Percentiles rank a stretch among this genome's conserved stretches.
phyloP scores from a whole-genome alignment of 2,113 vertebrate species.

The Psophia crepitans region DNA sequence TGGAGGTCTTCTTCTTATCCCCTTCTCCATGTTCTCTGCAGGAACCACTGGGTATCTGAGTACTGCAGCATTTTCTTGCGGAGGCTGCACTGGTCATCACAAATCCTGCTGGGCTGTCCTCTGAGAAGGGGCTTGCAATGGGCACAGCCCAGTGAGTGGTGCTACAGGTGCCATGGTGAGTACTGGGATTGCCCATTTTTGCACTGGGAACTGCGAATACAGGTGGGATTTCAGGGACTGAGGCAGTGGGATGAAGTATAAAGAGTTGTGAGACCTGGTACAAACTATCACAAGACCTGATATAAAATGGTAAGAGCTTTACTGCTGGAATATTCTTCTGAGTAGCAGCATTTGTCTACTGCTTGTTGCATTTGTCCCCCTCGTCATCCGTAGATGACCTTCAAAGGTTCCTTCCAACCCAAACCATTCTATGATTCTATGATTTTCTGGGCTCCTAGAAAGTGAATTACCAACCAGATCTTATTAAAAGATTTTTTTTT shows the following conservation, averaged over 20 bases:
- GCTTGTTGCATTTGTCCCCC: not conserved
- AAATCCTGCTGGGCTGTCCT: not conserved
- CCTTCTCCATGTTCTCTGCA: not conserved
- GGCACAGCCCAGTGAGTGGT: not conserved
- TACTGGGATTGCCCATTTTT: not conserved
- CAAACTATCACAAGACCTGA: not conserved
- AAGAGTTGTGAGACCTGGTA: fast-evolving
- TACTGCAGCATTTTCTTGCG: conserved; percentile 36
- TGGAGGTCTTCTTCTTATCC: not conserved
- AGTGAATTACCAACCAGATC: not conserved
- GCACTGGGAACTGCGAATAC: not conserved
- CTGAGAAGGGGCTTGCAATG: not conserved
- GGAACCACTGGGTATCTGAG: conserved; percentile 27
- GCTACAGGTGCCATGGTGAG: not conserved
- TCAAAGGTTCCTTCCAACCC: not conserved
- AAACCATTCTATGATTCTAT: not conserved
- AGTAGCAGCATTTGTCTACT: not conserved
- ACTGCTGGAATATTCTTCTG: not conserved
- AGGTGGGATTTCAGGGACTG: not conserved
- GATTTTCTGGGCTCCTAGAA: not conserved
- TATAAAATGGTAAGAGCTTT: not conserved
- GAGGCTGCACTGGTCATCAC: not conserved
- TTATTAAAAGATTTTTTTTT: no score
- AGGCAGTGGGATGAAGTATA: not conserved
- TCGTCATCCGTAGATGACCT: no score